phyloP scores from a whole-genome alignment of 2,113 vertebrate genomes.

The Pseudois nayaur region DNA sequence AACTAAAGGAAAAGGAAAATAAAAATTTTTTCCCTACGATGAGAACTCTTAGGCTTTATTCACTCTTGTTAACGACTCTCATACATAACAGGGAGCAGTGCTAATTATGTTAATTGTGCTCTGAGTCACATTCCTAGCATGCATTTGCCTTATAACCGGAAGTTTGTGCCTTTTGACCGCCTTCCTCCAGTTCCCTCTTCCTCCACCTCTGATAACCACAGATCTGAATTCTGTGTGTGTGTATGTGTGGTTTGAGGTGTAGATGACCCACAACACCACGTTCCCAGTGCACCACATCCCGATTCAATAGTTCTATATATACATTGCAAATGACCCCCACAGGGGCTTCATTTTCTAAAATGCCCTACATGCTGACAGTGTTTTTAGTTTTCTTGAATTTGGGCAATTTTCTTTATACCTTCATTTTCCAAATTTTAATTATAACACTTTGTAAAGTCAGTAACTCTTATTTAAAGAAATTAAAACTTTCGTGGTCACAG shows the following conservation, averaged over 20 bases:
- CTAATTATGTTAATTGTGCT: neutral
- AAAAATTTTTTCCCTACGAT: neutral
- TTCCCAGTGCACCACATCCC: neutral
- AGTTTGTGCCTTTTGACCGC: neutral
- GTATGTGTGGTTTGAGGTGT: neutral
- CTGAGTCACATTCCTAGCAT: neutral
- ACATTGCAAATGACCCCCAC: neutral
- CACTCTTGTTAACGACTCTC: neutral
- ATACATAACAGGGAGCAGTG: neutral
- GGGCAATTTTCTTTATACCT: neutral
- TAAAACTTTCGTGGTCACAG: neutral
- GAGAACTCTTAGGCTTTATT: neutral
- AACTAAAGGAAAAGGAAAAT: neutral
- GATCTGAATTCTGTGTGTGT: neutral
- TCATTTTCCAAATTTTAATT: neutral
- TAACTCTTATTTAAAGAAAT: neutral
- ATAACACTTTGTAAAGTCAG: neutral
- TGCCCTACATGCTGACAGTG: neutral
- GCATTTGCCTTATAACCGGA: neutral
- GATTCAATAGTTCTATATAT: neutral
- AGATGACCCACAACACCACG: neutral
- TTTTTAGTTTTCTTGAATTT: neutral
- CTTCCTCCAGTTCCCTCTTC: neutral
- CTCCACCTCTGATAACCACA: neutral
- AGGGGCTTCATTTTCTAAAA: neutral